Evolutionary conservation across 1,140 invertebrate species (phyloP), one percentile per base, ranked within the genome.

Genomic region (Zaprionus africanus): DNA sequence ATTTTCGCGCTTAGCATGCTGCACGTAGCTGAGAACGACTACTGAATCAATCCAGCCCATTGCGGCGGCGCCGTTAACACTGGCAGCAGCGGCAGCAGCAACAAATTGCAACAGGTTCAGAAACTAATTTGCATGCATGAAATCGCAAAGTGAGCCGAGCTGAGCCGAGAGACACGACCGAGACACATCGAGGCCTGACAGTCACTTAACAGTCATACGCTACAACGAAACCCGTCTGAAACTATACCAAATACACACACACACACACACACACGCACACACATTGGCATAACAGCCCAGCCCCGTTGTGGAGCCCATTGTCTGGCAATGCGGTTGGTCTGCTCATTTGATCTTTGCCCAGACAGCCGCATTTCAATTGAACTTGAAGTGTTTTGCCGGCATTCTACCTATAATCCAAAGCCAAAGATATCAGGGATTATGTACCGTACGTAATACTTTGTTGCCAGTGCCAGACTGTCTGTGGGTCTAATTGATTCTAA

Each of bases 61-160:
- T 34, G 31, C 31, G 31, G 31, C 31, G 73, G 67, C 56, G 73
- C 73, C 73, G 61, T 60, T 75, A 70, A 68, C 65, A 74, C 57
- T 61, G 71, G 65, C 71, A 74, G 57, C 70, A 34, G 46, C 28
- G 7, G 34, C 17, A 15, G n/a, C 19, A 36, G 28, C 58, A 75
- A 73, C 80, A 84, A 87, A 87, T 84, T 87, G 85, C 85, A 88
- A 85, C 84, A 88, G 84, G 84, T 88, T 84, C 64, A 90, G 76
- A 90, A 90, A 90, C 85, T 85, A 90, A 88, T 88, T 90, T 88
- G 85, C 85, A 88, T 88, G 85, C 85, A 90, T 81, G 68, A 88
- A 86, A 87, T 86, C 82, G 83, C 76, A 61, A 76, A 76, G 68
- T 76, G 73, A 71, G 61, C 54, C 60, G n/a, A 76, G n/a, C n/a